Evolutionary conservation across 2,113 vertebrate species (phyloP), one percentile per base, ranked within the genome.

Genomic region (Raja brachyura): DNA sequence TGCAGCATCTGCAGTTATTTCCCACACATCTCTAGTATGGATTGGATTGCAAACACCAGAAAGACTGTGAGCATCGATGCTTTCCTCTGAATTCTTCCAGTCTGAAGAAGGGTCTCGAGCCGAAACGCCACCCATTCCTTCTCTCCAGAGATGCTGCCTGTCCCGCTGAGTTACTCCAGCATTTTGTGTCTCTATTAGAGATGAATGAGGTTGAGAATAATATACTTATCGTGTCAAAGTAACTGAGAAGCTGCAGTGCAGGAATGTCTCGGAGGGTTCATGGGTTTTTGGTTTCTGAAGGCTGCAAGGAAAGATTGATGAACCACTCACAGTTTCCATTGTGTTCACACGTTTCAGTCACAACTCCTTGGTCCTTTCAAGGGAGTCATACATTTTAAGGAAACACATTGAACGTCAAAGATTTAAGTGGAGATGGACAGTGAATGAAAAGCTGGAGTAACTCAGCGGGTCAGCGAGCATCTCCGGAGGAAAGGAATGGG

Each of bases 161-260:
- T 48, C 39, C 39, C 39, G 39, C 39, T 48, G 39, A 48, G 39
- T 48, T 48, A 48, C 39, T 48, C 39, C 39, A 48, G 39, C 39
- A 48, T 48, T 48, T 48, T 48, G 39, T 48, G 39, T 48, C 39
- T 48, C 39, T 48, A 48, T 94, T 94, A 93, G 94, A 94, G 95
- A 96, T 95, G 95, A 96, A 96, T 96, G 95, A 94, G 94, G 93
- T 94, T 94, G 94, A 95, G 95, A 95, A 96, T 96, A 95, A 96
- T 96, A 96, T 93, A 59, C 94, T 95, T 93, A 94, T 94, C 94
- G 73, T 95, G 95, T 95, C 95, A 95, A 94, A 95, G 95, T 93
- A 93, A 94, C 93, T 94, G 95, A 95, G 95, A 96, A 94, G 95
- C 94, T 94, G 95, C 93, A 88, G 93, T 76, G 94, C 95, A 95